A percentile compares a stretch with the other conserved stretches of the same genome.
These are phyloP conservation scores for Sebastes vulpes DNA, from an alignment of 2,797 vertebrate genomes.

Conservation along the genomic window DNA sequence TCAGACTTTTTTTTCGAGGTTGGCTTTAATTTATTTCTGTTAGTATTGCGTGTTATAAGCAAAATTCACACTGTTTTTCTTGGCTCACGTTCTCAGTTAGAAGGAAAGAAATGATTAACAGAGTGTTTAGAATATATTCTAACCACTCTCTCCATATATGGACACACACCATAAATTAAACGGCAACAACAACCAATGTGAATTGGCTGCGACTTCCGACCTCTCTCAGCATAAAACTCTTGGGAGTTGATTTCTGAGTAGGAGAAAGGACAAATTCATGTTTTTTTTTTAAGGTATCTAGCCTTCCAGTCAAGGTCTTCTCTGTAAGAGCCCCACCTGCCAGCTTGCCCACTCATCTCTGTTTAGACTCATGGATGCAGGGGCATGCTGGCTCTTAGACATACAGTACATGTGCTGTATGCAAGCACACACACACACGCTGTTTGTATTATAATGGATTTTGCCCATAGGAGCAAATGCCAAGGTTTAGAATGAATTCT, in stretches of 20 bases:
- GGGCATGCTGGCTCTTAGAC: slow-evolving; percentile 19
- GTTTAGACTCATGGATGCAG: slow-evolving; percentile 32
- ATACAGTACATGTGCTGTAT: slow-evolving; percentile 14
- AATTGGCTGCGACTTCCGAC: slow-evolving; percentile 51
- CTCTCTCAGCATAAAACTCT: slow-evolving; percentile 56
- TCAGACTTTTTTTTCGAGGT: background rate
- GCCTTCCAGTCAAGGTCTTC: slow-evolving; percentile 74
- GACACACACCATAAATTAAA: slow-evolving; percentile 38
- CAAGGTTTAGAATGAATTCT: background rate
- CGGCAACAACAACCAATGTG: slow-evolving; percentile 36
- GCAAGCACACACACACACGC: background rate
- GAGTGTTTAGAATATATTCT: slow-evolving; percentile 8
- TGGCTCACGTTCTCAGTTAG: background rate
- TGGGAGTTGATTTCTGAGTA: slow-evolving; percentile 60
- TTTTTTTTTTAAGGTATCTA: slow-evolving; percentile 48
- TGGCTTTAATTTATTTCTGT: slow-evolving; percentile 11
- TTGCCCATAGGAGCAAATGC: background rate
- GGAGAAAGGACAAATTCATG: slow-evolving; percentile 55
- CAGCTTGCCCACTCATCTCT: slow-evolving; percentile 57
- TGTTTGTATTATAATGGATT: background rate
- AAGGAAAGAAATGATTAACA: slow-evolving; percentile 29
- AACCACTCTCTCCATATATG: slow-evolving; percentile 14
- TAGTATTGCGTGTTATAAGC: background rate
- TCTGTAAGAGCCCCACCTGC: slow-evolving; percentile 56
- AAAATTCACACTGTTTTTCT: slow-evolving; percentile 19